A percentile compares a stretch with the other conserved stretches of the same genome.
phyloP scores from a whole-genome alignment of 1,140 invertebrate species.

The Drosophila nigromelanica region DNA sequence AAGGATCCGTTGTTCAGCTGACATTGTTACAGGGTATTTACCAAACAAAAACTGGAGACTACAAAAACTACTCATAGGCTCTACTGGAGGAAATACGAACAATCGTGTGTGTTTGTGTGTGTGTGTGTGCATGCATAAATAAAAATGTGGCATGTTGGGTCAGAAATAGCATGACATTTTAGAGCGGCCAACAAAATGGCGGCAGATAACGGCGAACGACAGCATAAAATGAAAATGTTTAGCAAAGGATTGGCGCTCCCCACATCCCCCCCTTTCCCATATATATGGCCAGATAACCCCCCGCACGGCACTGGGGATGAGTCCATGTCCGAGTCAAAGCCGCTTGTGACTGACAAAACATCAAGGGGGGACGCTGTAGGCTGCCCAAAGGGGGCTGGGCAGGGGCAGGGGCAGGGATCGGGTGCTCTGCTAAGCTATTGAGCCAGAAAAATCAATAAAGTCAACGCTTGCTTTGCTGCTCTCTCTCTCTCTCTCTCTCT shows the following conservation, averaged over 20 bases:
- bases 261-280: background rate
- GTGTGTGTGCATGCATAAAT: conserved; percentile 67
- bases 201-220: conserved; percentile 55
- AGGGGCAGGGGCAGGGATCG: too few species aligned
- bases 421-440: conserved; percentile 47
- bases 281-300: background rate
- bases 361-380: background rate
- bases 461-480: conserved; percentile 29
- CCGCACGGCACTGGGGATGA: background rate
- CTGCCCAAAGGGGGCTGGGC: background rate
- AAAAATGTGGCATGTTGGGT: conserved; percentile 80
- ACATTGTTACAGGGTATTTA: conserved; percentile 11
- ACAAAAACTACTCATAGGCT: conserved; percentile 8
- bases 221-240: conserved; percentile 73
- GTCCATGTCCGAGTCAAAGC: conserved; percentile 18
- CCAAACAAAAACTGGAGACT: background rate
- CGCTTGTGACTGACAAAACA: conserved; percentile 5
- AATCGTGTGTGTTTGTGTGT: background rate
- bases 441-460: conserved; percentile 78
- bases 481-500: too few species aligned
- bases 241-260: conserved; percentile 54
- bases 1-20: background rate
- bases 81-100: background rate
- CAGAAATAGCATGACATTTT: conserved; percentile 79
- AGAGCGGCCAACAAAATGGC: conserved; percentile 67